Evolutionary conservation across 2,797 vertebrate genomes (phyloP), one percentile per base, ranked within the genome.

Genomic region (Tragelaphus eurycerus): DNA sequence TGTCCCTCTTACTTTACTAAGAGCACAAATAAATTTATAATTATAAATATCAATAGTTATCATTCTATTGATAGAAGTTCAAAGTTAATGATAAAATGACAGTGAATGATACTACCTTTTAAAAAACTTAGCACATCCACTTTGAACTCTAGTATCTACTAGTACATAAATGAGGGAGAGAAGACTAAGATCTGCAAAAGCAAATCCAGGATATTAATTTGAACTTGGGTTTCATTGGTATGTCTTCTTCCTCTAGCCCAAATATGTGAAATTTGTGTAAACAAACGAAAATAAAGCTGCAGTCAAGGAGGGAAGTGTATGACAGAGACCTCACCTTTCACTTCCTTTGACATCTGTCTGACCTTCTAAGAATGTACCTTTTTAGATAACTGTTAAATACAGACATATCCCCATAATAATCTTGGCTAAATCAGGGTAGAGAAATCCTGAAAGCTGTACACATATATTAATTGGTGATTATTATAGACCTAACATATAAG

Each of bases 51-150:
- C 13, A 96, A 76, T 76, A 52, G 7, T 52, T 86, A 50, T 15
- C 86, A 86, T 79, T n/a, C 27, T 86, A 48, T 38, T 93, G 29
- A 71, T 52, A 90, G 27, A 97, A 94, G 43, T 62, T 95, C 21
- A 96, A 94, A 87, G 19, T 93, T 91, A 95, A 86, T 85, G 64
- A 38, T 93, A 86, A 93, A 90, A 95, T 95, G 43, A 60, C 17
- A 92, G 21, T 55, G 48, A 95, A 55, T 48, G 34, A 89, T 50
- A 52, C 5, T 60, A 29, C 27, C 14, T 31, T 38, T 79, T 90
- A 43, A 46, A 16, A 31, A 62, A 79, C 31, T 87, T 55, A 92
- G 21, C 4, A 43, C 0, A 81, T 82, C 8, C 3, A 88, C 12
- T 31, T 13, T 67, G 3, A 7, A 67, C 34, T 95, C 17, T 52